A percentile compares a stretch with the other conserved stretches of the same genome.
Evolutionary conservation across 92 coral and sea anemone genomes (phyloP).

Genomic region (Palythoa caribaeorum): DNA sequence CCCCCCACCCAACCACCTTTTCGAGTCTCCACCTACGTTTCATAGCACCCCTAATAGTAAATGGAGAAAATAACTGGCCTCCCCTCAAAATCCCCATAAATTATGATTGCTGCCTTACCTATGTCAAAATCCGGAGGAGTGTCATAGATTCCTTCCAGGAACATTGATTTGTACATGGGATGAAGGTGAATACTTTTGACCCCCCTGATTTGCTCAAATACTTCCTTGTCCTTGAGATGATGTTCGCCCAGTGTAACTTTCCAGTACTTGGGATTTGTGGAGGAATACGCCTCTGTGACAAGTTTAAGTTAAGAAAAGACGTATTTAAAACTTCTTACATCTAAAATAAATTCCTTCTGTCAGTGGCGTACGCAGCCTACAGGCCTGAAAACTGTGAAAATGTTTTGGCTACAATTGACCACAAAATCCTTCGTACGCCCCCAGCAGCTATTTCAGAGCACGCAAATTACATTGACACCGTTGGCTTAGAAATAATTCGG

Average conservation of each 20-base stretch:
- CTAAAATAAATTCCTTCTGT: too few relatives aligned
- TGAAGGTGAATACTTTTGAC: conserved; percentile 74
- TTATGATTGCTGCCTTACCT: conserved; percentile 62
- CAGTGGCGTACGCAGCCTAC: too few relatives aligned
- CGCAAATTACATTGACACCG: background rate
- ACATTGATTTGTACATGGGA: conserved; percentile 90
- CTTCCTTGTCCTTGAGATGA: conserved; percentile 72
- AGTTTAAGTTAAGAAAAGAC: background rate
- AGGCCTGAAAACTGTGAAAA: too few relatives aligned
- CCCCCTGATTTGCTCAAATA: conserved; percentile 74
- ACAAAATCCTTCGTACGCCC: too few relatives aligned
- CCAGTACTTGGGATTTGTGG: conserved; percentile 83
- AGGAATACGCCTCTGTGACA: conserved; percentile 70
- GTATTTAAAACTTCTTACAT: background rate
- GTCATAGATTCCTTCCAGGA: conserved; percentile 75
- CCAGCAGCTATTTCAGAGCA: too few relatives aligned
- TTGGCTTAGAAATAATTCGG: background rate
- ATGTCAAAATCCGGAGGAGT: conserved; percentile 93
- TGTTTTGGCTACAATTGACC: too few relatives aligned
- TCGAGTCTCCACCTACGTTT: too few relatives aligned
- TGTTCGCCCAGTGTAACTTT: conserved; percentile 83
- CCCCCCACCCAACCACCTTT: too few relatives aligned
- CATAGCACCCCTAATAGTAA: background rate
- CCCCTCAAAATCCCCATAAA: background rate
- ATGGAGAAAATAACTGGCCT: too few relatives aligned